Base-by-base conservation (phyloP, 2,888 invertebrate species). In the Meteorus colon region DNA sequence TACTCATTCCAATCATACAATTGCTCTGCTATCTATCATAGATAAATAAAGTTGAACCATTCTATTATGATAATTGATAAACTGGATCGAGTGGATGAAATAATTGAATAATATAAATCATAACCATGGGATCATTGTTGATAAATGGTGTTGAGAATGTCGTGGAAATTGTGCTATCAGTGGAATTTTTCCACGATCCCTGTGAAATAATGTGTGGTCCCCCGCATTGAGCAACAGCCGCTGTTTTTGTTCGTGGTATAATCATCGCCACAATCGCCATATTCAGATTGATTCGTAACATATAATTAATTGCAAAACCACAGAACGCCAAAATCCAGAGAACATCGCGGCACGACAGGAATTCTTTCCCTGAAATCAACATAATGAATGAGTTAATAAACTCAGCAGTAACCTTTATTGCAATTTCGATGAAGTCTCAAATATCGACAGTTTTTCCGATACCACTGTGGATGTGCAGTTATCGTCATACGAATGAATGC, bases 191-290 rank as follows among this genome's bases (percentile, higher is more conserved):
- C 71, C 34, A 51, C 24, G 73, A 59, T 31, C n/a, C 41, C 16
- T 31, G 19, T 10, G 67, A 24, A 24, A 60, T 31, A 24, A 66
- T 24, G 29, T 55, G 19, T n/a, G 31, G 48, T 27, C 31, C 48
- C 8, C 59, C 8, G 19, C 87, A 87, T 74, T 88, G 84, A 6
- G 83, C 68, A 79, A 81, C 81, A 79, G 86, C 81, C 5, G 80
- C 82, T 1, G 84, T 74, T 69, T 81, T 79, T 8, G 82, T 73
- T 31, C 83, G 82, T 4, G 86, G 85, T 34, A 85, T 65, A 10
- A 92, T 92, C 94, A 94, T 94, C 65, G 93, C 92, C 67, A 94
- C 94, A 81, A 94, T 93, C 29, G 93, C 92, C 72, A 94, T 92
- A 84, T 94, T 94, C 74, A 94, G 87, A 87, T 94, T 94, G 73